Base-by-base conservation (phyloP, 2,797 vertebrate species). In the Tapera naevia region DNA sequence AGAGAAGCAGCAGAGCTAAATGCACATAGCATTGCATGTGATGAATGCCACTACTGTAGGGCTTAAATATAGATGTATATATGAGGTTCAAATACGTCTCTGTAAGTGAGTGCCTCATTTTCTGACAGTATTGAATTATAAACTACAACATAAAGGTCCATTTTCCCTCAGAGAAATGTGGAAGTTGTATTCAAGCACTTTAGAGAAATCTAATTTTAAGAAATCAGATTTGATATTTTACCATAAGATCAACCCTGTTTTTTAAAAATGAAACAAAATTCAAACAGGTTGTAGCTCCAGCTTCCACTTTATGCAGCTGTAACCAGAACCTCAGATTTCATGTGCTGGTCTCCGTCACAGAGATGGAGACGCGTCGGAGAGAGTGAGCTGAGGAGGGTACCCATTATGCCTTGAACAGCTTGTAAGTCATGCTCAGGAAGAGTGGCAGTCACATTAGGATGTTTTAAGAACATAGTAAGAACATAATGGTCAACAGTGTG, bases 1-100 rank as follows among this genome's bases (percentile, higher is more conserved):
- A 95, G 80, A 88, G 82, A 92, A 87, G 61, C 56, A 87, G 80
- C 53, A 86, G 66, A 94, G 41, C 62, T 86, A 87, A 91, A 79
- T 5, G 33, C 5, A 0, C 43, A 5, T 54, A 86, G 70, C 41
- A 51, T 45, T 73, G 46, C 3, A 0, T 66, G 60, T 3, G 2
- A 33, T 80, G 67, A 88, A 86, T 86, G 50, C 50, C 64, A 57
- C 51, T 79, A 25, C 62, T 86, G 54, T 71, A 65, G 53, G 41
- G 48, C 82, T 91, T 75, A 50, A 80, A 54, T 80, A 43, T 50
- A 80, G 82, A 84, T 67, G 22, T 64, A 28, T 81, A 50, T 60
- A 11, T 46, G 86, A 32, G 13, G 80, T 94, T 86, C 86, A 92
- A 61, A 76, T 39, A 78, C 7, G 2, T 71, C 45, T 92, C 57